These are phyloP conservation scores for Karalla daura DNA, from an alignment of 2,797 vertebrate genomes.

Conservation along the genomic window DNA sequence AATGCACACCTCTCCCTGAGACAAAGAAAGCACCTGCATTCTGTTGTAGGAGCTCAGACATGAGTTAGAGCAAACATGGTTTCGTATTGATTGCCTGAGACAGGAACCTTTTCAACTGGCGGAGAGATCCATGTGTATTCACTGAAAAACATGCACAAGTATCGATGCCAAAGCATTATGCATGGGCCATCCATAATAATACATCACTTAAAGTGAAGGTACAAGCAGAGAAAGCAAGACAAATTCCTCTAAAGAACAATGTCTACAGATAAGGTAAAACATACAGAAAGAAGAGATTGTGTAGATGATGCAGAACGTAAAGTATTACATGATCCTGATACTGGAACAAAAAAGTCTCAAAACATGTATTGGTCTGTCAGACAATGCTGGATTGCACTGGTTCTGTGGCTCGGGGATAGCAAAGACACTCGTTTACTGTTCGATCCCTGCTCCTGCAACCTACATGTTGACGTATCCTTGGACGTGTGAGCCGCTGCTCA, in stretches of 20 bases:
- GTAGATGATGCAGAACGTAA: neutral
- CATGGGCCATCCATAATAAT: conserved; percentile 59
- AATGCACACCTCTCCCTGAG: conserved; percentile 60
- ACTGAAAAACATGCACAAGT: conserved; percentile 51
- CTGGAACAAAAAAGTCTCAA: neutral
- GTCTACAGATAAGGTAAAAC: neutral
- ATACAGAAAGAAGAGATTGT: neutral
- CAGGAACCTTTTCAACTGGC: conserved; percentile 62
- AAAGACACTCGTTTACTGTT: no score
- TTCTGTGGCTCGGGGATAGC: neutral
- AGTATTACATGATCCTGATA: neutral
- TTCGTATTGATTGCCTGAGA: conserved; percentile 72
- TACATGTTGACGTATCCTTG: no score
- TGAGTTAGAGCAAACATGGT: conserved; percentile 63
- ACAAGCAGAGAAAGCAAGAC: conserved; percentile 8
- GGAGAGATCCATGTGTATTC: conserved; percentile 50
- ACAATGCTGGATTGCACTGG: neutral
- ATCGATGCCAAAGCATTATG: conserved; percentile 69
- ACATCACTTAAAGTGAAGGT: conserved; percentile 21
- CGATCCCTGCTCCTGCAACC: no score
- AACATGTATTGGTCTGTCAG: neutral
- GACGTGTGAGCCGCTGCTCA: no score
- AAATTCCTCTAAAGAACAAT: conserved; percentile 23
- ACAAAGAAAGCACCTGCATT: conserved; percentile 56
- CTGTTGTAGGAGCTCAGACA: conserved; percentile 47